Evolutionary conservation across 2,113 vertebrate genomes (phyloP).

Genomic region (Hyperopisus bebe): DNA sequence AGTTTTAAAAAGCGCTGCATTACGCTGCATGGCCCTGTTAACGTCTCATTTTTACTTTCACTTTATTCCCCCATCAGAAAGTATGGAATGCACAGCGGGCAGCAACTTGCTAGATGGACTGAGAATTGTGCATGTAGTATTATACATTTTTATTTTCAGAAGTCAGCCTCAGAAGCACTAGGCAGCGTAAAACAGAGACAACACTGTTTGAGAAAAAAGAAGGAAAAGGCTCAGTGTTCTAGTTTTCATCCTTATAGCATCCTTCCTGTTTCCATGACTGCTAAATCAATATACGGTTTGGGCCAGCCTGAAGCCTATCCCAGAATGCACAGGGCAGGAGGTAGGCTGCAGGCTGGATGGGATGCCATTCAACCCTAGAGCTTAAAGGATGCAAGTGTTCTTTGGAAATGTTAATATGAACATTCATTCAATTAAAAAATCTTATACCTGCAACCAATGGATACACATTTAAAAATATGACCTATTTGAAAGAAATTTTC

Average conservation of each 20-base stretch:
- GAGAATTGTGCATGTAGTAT: background rate
- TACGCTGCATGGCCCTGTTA: background rate
- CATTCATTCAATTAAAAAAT: background rate
- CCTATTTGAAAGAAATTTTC: background rate
- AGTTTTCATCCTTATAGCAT: background rate
- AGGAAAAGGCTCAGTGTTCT: background rate
- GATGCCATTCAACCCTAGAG: background rate
- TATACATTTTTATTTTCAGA: background rate
- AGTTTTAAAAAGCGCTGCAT: background rate
- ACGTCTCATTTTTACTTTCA: background rate
- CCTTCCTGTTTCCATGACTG: background rate
- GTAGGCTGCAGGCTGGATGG: background rate
- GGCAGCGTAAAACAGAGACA: background rate
- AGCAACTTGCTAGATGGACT: background rate
- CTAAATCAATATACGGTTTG: background rate
- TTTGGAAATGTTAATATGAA: background rate
- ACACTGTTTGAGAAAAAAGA: background rate
- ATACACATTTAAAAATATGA: background rate
- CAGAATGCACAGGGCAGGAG: background rate
- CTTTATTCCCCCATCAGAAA: too few species aligned
- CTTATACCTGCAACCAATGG: background rate
- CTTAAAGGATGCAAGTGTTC: background rate
- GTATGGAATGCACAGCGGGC: background rate
- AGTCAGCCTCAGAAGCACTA: background rate
- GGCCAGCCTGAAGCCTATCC: background rate